A percentile compares a stretch with the other conserved stretches of the same genome.
These are phyloP conservation scores for Selenia dentaria DNA, from an alignment of 2,888 invertebrate species.

Conservation along the genomic window DNA sequence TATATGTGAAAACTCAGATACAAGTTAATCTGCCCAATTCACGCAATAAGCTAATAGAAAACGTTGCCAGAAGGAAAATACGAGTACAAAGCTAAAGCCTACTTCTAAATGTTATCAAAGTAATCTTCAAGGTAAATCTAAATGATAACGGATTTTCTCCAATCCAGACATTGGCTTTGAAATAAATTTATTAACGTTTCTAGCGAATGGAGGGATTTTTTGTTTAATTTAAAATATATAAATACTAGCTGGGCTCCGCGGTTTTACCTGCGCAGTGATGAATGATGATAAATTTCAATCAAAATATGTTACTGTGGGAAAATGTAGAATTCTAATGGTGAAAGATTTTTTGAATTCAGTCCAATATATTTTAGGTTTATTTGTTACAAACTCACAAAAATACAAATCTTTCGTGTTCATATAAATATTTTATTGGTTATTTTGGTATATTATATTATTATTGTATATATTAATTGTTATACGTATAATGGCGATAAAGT, in stretches of 20 bases:
- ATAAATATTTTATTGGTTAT: too few relatives aligned
- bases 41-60: slow-evolving; percentile 43
- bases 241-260: background rate
- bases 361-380: too few relatives aligned
- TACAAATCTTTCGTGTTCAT: too few relatives aligned
- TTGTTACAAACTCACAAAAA: too few relatives aligned
- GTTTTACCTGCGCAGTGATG: too few relatives aligned
- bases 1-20: slow-evolving; percentile 54
- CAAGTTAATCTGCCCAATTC: slow-evolving; percentile 42
- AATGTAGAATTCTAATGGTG: too few relatives aligned
- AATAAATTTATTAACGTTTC: background rate
- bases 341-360: too few relatives aligned
- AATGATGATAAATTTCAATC: too few relatives aligned
- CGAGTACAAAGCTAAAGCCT: slow-evolving; percentile 8
- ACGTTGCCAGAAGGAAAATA: slow-evolving; percentile 15
- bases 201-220: background rate
- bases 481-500: too few relatives aligned
- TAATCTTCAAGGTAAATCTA: slow-evolving; percentile 20
- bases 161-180: slow-evolving; percentile 4
- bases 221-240: background rate
- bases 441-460: too few relatives aligned
- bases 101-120: slow-evolving; percentile 15
- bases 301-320: too few relatives aligned
- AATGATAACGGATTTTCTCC: slow-evolving; percentile 18
- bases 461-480: too few relatives aligned